Base-by-base conservation (phyloP, 2,888 invertebrate species). In the Artemia sinica region DNA sequence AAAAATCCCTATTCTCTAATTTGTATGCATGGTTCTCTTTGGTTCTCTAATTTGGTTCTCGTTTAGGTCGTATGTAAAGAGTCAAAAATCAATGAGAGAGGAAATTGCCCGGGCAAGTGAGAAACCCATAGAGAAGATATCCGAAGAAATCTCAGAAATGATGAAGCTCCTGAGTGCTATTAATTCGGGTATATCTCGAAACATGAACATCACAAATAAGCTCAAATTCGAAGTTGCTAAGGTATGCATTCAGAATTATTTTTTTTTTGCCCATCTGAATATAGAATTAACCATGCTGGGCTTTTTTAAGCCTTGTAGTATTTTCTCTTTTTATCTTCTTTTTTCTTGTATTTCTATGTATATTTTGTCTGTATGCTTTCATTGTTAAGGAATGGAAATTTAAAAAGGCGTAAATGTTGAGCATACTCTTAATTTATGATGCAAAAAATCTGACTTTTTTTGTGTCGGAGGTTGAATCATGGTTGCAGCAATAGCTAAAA, bases 51-150 rank as follows among this genome's bases (percentile, higher is more conserved):
- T n/a, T n/a, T n/a, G n/a, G n/a, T n/a, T n/a, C n/a, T n/a, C n/a
- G n/a, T 58, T 8, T 58, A 58, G 58, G 58, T 14, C 11, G 8
- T 58, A 58, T 9, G 58, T 58, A 58, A 58, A 58, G 58, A 58
- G 18, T 18, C 58, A 58, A 18, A 58, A 58, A 18, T 18, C 18
- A 10, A 58, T 58, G 58, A 58, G 58, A 10, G 58, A 58, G 18
- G 58, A 58, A 10, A 58, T 58, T 14, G 18, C 58, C 8, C n/a
- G 58, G 18, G 58, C 58, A 58, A 58, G 58, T 58, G 58, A 58
- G 58, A 58, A 58, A 58, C 58, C 58, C 18, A 58, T 58, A 14
- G 58, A 58, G 58, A 58, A 58, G 18, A 58, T 58, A n/a, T 58
- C 58, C n/a, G 58, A 58, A 14, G 58, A 58, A 58, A 58, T 58